Percentiles rank a stretch among this genome's conserved stretches.
Conservation (phyloP, 2,797 vertebrate genomes). For the Heliangelus exortis region DNA sequence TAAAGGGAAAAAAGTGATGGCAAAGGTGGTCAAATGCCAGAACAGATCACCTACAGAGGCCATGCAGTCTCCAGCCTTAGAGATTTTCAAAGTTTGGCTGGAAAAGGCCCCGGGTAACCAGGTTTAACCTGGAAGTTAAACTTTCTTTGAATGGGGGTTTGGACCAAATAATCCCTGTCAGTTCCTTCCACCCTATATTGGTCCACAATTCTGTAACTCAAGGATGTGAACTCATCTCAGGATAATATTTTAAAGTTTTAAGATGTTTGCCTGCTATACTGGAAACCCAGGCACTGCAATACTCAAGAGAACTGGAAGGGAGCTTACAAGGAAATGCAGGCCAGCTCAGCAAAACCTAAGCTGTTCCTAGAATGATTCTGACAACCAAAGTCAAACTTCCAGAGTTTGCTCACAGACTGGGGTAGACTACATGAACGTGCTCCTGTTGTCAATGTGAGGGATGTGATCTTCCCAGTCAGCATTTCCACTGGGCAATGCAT, state of each 20-base stretch:
- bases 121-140: neutral
- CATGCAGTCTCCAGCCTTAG: neutral
- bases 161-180: neutral
- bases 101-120: neutral
- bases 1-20: neutral
- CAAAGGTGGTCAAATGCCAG: neutral
- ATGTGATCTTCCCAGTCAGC: neutral
- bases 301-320: neutral
- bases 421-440: neutral
- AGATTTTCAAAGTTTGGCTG: neutral
- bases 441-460: neutral
- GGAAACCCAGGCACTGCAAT: neutral
- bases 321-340: neutral
- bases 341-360: neutral
- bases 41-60: neutral
- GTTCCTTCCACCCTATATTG: neutral
- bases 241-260: neutral
- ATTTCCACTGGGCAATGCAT: neutral
- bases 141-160: neutral
- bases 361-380: neutral
- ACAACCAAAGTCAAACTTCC: neutral
- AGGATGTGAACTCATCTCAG: neutral
- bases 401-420: neutral
- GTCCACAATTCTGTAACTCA: neutral
- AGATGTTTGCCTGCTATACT: neutral